A percentile compares a stretch with the other conserved stretches of the same genome.
Evolutionary conservation across 2,113 vertebrate genomes (phyloP).

Genomic region (Embiotoca jacksoni): DNA sequence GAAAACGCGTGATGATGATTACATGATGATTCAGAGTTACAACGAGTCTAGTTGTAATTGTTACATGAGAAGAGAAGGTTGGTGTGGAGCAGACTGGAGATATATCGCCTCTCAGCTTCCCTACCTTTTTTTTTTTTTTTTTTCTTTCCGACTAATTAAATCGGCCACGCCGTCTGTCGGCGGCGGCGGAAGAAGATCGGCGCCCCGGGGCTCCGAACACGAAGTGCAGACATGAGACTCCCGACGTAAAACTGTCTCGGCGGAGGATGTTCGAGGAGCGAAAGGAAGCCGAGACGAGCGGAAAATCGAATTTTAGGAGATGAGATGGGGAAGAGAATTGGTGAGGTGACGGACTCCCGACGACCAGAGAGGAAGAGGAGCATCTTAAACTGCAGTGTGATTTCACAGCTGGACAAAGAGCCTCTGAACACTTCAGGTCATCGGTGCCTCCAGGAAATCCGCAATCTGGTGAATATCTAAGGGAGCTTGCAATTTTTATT

Average conservation of each 20-base stretch:
- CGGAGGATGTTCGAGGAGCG: neutral
- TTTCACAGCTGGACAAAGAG: too few relatives aligned
- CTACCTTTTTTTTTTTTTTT: too few relatives aligned
- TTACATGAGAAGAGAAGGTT: neutral
- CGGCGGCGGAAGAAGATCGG: conserved; percentile 35
- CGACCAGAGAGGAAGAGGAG: too few relatives aligned
- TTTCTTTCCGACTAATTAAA: conserved; percentile 32
- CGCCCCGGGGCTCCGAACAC: conserved; percentile 35
- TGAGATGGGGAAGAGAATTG: too few relatives aligned
- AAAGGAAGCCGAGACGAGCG: conserved; percentile 1
- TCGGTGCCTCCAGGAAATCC: too few relatives aligned
- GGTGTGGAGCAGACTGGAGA: conserved; percentile 5
- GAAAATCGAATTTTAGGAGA: conserved; percentile 7
- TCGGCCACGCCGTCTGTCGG: conserved; percentile 24
- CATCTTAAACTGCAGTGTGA: too few relatives aligned
- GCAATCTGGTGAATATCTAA: too few relatives aligned
- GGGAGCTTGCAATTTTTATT: too few relatives aligned
- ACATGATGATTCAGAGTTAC: conserved; percentile 37
- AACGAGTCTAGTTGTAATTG: conserved; percentile 33
- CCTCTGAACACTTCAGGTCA: too few relatives aligned
- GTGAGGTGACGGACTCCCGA: too few relatives aligned
- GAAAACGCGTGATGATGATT: conserved; percentile 28
- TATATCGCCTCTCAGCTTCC: conserved; percentile 15
- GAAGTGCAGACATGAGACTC: conserved; percentile 21
- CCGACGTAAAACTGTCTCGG: neutral